Conservation (phyloP, 2,888 invertebrate species). For the Orthosia cruda region DNA sequence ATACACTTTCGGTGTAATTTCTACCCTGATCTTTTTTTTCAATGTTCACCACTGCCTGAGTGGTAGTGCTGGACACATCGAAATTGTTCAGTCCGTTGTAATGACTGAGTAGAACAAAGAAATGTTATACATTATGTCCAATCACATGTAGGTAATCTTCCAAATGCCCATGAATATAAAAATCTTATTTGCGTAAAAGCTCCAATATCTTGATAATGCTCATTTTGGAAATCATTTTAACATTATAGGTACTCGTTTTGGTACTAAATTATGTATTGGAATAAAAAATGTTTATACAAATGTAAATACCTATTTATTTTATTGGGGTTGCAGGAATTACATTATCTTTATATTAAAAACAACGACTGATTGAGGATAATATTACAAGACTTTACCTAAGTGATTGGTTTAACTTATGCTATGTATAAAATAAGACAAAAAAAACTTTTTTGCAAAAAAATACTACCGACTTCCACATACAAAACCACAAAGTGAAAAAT, state of each 20-base stretch:
- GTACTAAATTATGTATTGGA: constrained; percentile 34
- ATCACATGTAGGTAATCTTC: constrained; percentile 17
- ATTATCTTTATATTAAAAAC: background rate
- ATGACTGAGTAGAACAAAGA: background rate
- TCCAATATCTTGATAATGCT: constrained; percentile 2
- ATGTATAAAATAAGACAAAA: too few relatives aligned
- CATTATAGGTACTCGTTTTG: background rate
- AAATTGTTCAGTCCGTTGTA: background rate
- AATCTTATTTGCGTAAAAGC: constrained; percentile 13
- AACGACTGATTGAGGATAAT: too few relatives aligned
- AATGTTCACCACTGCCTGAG: background rate
- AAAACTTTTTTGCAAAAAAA: too few relatives aligned
- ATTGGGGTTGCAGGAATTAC: background rate
- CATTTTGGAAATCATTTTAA: constrained; percentile 19
- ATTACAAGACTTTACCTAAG: too few relatives aligned
- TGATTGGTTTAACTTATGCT: too few relatives aligned
- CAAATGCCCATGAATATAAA: background rate
- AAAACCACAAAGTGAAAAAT: too few relatives aligned
- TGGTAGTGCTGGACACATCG: background rate
- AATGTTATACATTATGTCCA: constrained; percentile 27
- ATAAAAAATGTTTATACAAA: background rate
- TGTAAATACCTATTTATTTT: background rate
- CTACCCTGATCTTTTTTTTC: background rate
- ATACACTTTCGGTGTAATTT: background rate
- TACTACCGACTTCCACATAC: too few relatives aligned